Evolutionary conservation across 2,888 invertebrate species (phyloP), one percentile per base, ranked within the genome.

Genomic region (Parapristionchus giblindavisi): DNA sequence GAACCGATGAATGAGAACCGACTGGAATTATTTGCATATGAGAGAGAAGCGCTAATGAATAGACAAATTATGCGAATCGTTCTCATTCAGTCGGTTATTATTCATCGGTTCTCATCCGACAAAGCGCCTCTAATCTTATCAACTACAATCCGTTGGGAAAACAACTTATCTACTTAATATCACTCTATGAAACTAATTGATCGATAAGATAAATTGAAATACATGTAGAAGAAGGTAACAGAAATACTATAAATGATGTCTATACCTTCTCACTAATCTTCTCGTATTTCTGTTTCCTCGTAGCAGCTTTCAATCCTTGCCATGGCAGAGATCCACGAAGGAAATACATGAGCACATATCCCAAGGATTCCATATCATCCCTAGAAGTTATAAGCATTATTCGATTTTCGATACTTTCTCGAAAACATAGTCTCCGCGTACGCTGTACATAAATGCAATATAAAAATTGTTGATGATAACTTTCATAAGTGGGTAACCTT

Each of bases 311-410:
- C 84, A 97, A 92, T 40, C 97, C 97, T 90, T 98, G 97, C 97
- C 97, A 98, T 1, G 97, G 85, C 87, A 98, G 91, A 78, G 93
- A 93, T 78, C 95, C 95, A 58, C 90, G 88, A 94, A 97, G 91
- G 94, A 91, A 99, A 91, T 99, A 99, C 97, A 99, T 98, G 89
- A 99, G 93, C 81, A 99, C 98, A 89, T 99, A 99, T 83, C 98
- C 98, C 82, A 98, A 92, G 8, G 96, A 96, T 95, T 73, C 73
- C 61, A 73, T 73, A 89, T 98, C 98, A 90, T 99, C 98, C 82
- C 98, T 60, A 34, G 29, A 40, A 43, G 14, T 17, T 21, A 21
- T n/a, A n/a, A 8, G 8, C 8, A 32, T 27, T 32, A 27, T 2
- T 66, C 43, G 5, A 34, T 38, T 61, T n/a, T 21, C 38, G 5